Base-by-base conservation (phyloP, 2,888 invertebrate genomes). In the Glyphotaelius pellucidus region DNA sequence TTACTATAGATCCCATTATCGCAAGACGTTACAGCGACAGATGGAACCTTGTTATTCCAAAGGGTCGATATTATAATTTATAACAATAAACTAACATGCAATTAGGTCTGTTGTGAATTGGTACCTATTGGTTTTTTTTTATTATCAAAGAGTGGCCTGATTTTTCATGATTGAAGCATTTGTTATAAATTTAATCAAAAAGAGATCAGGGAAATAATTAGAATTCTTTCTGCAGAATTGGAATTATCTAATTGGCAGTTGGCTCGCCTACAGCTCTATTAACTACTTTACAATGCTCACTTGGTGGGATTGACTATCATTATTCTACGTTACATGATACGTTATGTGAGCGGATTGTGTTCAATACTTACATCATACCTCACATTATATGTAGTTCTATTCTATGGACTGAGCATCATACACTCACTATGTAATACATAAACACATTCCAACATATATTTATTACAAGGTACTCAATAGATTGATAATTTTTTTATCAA, bases 231-330 rank as follows among this genome's bases (percentile, higher is more conserved):
- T 42, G 88, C 19, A 81, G 47, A 83, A 90, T 90, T 90, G 83
- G 81, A 90, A 81, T 25, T 90, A 12, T 12, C 12, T 42, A 90
- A 90, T 85, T 84, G 90, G 35, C 90, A 35, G 30, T 88, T 32
- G 79, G 80, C 90, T 87, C 89, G 84, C 92, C 92, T 89, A 92
- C 92, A 25, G 52, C 83, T 42, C 32, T 84, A 92, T 92, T 87
- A 81, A 47, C 15, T 88, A 52, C 79, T 89, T 89, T 80, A 79
- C 79, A 87, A 52, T 52, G 47, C 52, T n/a, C 42, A 25, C 38
- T 79, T 80, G 88, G 32, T 89, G 35, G 88, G 31, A 87, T 87
- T 67, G 67, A 25, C 42, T 47, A 15, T 86, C 31, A 86, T 86
- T 87, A 52, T 87, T 87, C 32, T 35, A 83, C 83, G 35, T 83